These are phyloP conservation scores for Catalaphyllia jardinei DNA, from an alignment of 64 coral and sea anemone species.

Conservation along the genomic window DNA sequence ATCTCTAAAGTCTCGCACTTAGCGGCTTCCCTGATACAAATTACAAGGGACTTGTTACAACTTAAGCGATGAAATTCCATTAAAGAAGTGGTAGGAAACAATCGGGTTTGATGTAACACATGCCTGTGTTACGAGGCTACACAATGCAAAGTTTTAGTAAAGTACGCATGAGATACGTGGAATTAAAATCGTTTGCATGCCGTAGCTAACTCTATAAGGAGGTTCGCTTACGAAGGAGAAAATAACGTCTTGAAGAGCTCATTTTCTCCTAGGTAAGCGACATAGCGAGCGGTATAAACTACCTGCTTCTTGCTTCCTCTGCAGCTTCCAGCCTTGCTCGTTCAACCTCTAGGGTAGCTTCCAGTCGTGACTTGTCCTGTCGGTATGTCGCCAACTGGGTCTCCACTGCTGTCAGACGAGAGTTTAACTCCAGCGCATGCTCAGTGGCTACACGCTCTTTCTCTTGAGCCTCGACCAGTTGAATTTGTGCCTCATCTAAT, in stretches of 20 bases:
- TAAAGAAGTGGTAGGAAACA: no score
- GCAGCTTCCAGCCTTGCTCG: slow-evolving; percentile 65
- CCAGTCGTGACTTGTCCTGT: slow-evolving; percentile 82
- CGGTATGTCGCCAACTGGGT: slow-evolving; percentile 84
- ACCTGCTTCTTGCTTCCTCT: slow-evolving; percentile 86
- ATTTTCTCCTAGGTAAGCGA: not conserved
- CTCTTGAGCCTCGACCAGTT: slow-evolving; percentile 77
- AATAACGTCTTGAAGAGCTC: no score
- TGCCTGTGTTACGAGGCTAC: no score
- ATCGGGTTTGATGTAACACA: no score
- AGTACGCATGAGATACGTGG: no score
- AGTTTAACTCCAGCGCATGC: slow-evolving; percentile 59
- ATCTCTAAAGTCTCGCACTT: slow-evolving; percentile 67
- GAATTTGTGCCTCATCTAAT: slow-evolving; percentile 79
- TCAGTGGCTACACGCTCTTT: slow-evolving; percentile 87
- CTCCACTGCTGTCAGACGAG: slow-evolving; percentile 82
- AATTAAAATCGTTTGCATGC: no score
- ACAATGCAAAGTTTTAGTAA: no score
- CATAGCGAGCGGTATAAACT: not conserved
- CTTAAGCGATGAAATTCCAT: no score
- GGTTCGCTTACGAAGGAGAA: no score
- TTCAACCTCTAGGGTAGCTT: slow-evolving; percentile 87
- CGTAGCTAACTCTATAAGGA: not conserved
- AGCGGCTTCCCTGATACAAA: slow-evolving; percentile 64
- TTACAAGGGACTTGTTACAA: not conserved